Conservation (phyloP, 2,113 vertebrate species). For the Centropus bengalensis region DNA sequence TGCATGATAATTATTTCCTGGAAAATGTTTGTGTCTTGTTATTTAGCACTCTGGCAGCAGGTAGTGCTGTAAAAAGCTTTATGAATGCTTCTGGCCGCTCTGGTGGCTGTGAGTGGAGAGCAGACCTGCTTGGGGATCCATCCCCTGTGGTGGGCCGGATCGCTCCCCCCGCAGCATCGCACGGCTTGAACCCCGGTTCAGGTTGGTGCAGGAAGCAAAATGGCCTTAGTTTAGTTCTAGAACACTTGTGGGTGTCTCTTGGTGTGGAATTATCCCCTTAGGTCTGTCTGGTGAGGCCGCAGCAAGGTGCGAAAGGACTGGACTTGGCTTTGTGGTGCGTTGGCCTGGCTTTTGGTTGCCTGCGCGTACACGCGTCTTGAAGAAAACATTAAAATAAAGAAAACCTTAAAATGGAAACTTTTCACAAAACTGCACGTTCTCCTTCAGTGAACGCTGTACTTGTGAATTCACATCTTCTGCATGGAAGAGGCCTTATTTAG, state of each 20-base stretch:
- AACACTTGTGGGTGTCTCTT: not conserved
- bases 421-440: not conserved
- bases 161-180: not conserved
- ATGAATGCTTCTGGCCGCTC: not conserved
- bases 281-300: not conserved
- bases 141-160: not conserved
- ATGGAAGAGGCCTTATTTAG: not conserved
- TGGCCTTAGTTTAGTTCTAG: not conserved
- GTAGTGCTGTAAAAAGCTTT: not conserved
- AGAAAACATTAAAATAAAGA: too few relatives aligned
- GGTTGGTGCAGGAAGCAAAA: not conserved
- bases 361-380: rapidly evolving
- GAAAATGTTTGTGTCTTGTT: slow-evolving; percentile 15
- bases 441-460: not conserved
- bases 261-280: not conserved
- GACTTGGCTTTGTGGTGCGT: rapidly evolving
- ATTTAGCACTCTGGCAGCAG: not conserved
- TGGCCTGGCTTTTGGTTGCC: not conserved
- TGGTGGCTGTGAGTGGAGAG: not conserved
- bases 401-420: not conserved
- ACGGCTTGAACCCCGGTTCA: not conserved
- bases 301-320: not conserved
- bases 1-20: slow-evolving; percentile 14
- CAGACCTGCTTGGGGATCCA: not conserved
- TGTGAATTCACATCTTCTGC: not conserved